Evolutionary conservation across 2,113 vertebrate genomes (phyloP).

Genomic region (Heloderma charlesbogerti): DNA sequence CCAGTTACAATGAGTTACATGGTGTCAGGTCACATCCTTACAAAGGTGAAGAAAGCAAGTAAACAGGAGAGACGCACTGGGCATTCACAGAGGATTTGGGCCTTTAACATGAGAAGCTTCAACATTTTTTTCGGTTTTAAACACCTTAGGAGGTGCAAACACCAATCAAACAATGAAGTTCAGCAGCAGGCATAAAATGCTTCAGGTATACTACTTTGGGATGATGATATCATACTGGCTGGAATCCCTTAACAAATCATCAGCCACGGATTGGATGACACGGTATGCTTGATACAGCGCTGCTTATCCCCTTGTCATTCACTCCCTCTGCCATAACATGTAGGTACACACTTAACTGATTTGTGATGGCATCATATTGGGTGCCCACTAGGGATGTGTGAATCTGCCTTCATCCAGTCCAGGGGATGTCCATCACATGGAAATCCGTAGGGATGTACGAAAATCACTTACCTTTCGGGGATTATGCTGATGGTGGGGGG

Average conservation of each 20-base stretch:
- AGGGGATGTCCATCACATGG: too few relatives aligned
- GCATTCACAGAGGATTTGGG: background rate
- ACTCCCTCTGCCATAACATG: background rate
- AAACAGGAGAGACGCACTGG: conserved; percentile 31
- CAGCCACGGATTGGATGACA: background rate
- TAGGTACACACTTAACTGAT: background rate
- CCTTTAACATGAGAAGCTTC: background rate
- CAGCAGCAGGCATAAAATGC: background rate
- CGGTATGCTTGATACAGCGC: background rate
- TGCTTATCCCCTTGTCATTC: background rate
- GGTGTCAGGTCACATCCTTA: background rate
- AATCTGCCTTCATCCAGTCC: too few relatives aligned
- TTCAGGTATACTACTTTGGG: background rate
- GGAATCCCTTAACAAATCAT: background rate
- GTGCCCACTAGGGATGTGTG: too few relatives aligned
- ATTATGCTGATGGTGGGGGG: too few relatives aligned
- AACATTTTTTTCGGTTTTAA: background rate
- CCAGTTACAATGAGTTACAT: conserved; percentile 51
- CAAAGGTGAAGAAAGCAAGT: background rate
- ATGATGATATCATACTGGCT: background rate
- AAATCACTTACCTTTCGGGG: too few relatives aligned
- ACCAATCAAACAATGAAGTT: background rate
- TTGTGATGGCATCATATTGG: background rate
- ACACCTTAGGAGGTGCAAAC: background rate
- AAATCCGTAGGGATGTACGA: too few relatives aligned